Conservation (phyloP, 2,113 vertebrate genomes). For the Clinocottus analis region DNA sequence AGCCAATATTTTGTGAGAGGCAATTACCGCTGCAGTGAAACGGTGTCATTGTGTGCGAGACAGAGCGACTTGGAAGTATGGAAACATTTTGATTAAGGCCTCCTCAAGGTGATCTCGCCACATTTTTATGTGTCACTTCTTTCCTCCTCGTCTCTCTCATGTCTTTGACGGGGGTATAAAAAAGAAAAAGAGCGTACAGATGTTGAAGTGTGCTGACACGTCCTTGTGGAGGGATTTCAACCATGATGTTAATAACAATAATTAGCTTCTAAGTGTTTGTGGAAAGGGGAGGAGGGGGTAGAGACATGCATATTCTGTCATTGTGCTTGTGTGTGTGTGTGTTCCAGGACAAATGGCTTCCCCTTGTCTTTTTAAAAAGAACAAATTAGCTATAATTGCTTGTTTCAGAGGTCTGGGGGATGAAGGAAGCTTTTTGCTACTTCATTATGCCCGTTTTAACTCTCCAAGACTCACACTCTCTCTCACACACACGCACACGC, state of each 20-base stretch:
- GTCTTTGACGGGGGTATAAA: constrained; percentile 47
- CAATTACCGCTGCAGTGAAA: constrained; percentile 65
- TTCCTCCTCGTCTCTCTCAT: constrained; percentile 34
- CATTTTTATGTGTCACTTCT: constrained; percentile 76
- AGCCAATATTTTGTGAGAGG: constrained; percentile 50
- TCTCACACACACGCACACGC: neutral
- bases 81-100: constrained; percentile 75
- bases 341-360: constrained; percentile 76
- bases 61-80: constrained; percentile 57
- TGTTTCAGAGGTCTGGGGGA: constrained; percentile 68
- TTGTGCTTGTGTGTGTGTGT: constrained; percentile 44
- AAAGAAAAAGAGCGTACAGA: constrained; percentile 59
- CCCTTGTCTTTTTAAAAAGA: constrained; percentile 77
- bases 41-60: constrained; percentile 61
- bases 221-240: constrained; percentile 86
- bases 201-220: constrained; percentile 82
- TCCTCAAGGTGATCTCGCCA: constrained; percentile 83
- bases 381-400: constrained; percentile 85
- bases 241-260: constrained; percentile 88
- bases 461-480: constrained; percentile 19
- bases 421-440: constrained; percentile 74
- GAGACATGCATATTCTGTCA: constrained; percentile 84
- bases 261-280: constrained; percentile 86
- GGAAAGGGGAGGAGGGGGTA: constrained; percentile 68
- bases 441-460: constrained; percentile 75